Conservation (phyloP, 2,113 vertebrate species). For the Nanorana parkeri region DNA sequence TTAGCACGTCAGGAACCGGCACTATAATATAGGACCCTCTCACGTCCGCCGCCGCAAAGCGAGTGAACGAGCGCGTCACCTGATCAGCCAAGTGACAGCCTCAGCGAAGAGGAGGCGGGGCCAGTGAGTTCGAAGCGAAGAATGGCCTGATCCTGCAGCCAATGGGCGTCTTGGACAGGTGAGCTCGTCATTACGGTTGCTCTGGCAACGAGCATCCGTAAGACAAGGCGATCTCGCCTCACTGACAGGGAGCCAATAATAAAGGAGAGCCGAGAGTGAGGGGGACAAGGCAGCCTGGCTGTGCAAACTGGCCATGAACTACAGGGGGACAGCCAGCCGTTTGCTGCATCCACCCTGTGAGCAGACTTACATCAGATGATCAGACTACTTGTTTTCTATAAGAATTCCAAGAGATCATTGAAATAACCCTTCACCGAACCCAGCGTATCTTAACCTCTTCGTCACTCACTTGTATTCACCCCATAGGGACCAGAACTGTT, state of each 20-base stretch:
- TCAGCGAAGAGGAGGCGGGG: constrained; percentile 15
- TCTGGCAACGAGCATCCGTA: constrained; percentile 20
- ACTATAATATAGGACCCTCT: neutral
- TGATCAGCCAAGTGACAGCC: constrained; percentile 11
- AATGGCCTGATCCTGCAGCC: constrained; percentile 37
- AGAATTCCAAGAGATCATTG: too few relatives aligned
- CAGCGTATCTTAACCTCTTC: too few relatives aligned
- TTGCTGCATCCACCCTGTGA: neutral
- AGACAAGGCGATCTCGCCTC: constrained; percentile 52
- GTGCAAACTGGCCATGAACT: constrained; percentile 23
- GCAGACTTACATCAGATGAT: neutral
- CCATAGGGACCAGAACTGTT: too few relatives aligned
- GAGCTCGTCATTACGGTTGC: constrained; percentile 38
- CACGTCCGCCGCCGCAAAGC: constrained; percentile 33
- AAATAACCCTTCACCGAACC: too few relatives aligned
- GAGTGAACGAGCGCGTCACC: constrained; percentile 39
- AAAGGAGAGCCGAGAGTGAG: neutral
- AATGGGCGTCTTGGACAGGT: constrained; percentile 12
- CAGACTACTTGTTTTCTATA: too few relatives aligned
- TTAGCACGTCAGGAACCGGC: too few relatives aligned
- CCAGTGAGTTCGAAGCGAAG: neutral
- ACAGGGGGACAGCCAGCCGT: neutral
- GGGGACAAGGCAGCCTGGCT: constrained; percentile 5
- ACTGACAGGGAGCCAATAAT: constrained; percentile 39
- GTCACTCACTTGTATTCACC: too few relatives aligned